Conservation (phyloP, 1,140 invertebrate species). For the Pollicipes pollicipes region DNA sequence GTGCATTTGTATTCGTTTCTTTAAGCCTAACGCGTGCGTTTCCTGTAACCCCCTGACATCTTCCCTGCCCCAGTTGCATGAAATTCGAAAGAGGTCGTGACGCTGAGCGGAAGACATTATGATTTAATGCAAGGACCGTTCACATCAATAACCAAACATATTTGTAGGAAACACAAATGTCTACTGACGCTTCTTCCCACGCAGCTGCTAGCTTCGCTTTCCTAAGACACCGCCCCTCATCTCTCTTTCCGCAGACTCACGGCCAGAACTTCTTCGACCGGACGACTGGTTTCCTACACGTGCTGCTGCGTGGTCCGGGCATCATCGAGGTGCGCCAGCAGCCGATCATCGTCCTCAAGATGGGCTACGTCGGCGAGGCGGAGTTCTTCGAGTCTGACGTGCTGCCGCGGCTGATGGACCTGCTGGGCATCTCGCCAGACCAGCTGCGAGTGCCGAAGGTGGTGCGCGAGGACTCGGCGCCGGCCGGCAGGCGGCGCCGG, state of each 20-base stretch:
- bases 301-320: constrained; percentile 9
- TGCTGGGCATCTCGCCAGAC: constrained; percentile 8
- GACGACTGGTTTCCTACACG: constrained; percentile 8
- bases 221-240: no score
- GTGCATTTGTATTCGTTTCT: no score
- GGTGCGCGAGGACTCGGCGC: constrained; percentile 9
- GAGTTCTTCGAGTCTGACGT: constrained; percentile 15
- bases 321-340: constrained; percentile 11
- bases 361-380: constrained; percentile 7
- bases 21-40: no score
- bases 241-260: background rate
- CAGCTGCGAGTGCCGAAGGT: constrained; percentile 14
- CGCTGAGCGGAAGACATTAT: no score
- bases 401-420: constrained; percentile 8
- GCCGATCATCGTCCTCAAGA: constrained; percentile 10
- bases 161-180: no score
- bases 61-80: no score
- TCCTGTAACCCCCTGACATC: no score
- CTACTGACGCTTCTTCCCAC: no score
- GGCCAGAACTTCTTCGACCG: constrained; percentile 14
- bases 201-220: no score
- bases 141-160: no score
- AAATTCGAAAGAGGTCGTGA: no score
- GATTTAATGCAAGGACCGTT: no score
- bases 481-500: background rate